phyloP scores from a whole-genome alignment of 2,888 invertebrate species.

The Xylota sylvarum region DNA sequence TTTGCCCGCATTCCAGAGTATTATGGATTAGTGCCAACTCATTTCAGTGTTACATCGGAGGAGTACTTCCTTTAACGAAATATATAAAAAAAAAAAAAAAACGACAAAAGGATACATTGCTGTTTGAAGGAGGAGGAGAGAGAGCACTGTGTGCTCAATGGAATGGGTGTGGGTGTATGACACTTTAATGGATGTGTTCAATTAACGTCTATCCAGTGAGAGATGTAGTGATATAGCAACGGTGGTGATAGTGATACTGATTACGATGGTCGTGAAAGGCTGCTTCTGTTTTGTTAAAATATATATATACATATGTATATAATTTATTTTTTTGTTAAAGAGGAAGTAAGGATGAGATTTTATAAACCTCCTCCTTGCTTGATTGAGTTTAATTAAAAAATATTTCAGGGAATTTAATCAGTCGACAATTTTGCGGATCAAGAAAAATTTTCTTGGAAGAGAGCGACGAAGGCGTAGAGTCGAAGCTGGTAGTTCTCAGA shows the following conservation, averaged over 20 bases:
- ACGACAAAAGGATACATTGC: neutral
- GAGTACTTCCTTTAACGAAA: neutral
- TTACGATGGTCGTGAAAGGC: constrained; percentile 2
- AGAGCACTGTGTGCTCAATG: neutral
- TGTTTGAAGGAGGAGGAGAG: neutral
- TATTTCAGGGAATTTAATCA: neutral
- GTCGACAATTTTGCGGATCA: neutral
- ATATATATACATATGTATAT: no score
- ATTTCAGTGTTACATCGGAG: constrained; percentile 44
- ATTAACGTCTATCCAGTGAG: constrained; percentile 35
- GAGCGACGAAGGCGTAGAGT: no score
- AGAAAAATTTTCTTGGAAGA: no score
- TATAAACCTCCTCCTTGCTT: neutral
- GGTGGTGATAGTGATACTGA: constrained; percentile 16
- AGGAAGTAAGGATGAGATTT: neutral
- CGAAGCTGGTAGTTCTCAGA: no score
- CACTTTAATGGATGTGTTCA: constrained; percentile 47
- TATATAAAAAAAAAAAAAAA: constrained; percentile 1
- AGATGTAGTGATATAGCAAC: neutral
- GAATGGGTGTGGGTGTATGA: constrained; percentile 18
- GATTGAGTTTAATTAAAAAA: neutral
- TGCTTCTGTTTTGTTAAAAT: neutral
- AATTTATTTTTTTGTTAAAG: no score
- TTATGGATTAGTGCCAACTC: constrained; percentile 60
- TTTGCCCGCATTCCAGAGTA: constrained; percentile 26